phyloP scores from a whole-genome alignment of 2,113 vertebrate genomes.

The Perca flavescens region DNA sequence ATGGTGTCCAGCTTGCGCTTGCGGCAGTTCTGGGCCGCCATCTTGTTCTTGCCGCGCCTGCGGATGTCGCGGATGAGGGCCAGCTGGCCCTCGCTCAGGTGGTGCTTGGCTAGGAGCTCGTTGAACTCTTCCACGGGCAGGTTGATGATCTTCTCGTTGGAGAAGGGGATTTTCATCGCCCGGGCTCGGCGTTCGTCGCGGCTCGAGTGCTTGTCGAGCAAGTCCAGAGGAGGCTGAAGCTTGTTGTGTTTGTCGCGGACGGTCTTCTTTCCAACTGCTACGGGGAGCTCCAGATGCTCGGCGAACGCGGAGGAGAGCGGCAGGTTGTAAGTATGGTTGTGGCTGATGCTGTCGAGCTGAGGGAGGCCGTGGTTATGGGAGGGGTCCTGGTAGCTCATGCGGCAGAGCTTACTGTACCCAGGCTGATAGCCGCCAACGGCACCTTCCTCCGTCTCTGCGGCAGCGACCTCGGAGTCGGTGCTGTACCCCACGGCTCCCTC shows the following conservation, averaged over 20 bases:
- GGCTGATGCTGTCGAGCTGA: constrained; percentile 93
- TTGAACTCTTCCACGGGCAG: constrained; percentile 99
- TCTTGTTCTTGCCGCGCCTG: constrained; percentile 97
- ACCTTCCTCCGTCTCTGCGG: constrained; percentile 92
- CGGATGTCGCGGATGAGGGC: constrained; percentile 98
- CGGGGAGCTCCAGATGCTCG: constrained; percentile 84
- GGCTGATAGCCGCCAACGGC: constrained; percentile 94
- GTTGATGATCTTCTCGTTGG: constrained; percentile 99
- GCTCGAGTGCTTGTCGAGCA: constrained; percentile 94
- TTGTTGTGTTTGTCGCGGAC: constrained; percentile 87
- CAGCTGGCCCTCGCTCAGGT: constrained; percentile 95
- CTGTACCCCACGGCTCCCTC: constrained; percentile 98
- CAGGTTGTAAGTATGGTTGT: constrained; percentile 99
- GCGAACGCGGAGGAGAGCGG: constrained; percentile 81
- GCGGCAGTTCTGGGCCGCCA: constrained; percentile 98
- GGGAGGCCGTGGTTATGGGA: constrained; percentile 92
- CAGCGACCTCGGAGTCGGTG: constrained; percentile 93
- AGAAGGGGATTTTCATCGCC: constrained; percentile 98
- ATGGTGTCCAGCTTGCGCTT: constrained; percentile 99
- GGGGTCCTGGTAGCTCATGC: constrained; percentile 97
- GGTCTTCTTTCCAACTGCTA: constrained; percentile 85
- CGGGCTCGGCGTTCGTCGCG: constrained; percentile 95
- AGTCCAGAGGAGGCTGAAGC: constrained; percentile 81
- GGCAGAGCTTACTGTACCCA: constrained; percentile 96
- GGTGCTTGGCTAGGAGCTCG: constrained; percentile 96